Percentiles rank a stretch among this genome's conserved stretches.
These are phyloP conservation scores for Peromyscus attwateri DNA, from an alignment of 2,797 vertebrate genomes.

Conservation along the genomic window DNA sequence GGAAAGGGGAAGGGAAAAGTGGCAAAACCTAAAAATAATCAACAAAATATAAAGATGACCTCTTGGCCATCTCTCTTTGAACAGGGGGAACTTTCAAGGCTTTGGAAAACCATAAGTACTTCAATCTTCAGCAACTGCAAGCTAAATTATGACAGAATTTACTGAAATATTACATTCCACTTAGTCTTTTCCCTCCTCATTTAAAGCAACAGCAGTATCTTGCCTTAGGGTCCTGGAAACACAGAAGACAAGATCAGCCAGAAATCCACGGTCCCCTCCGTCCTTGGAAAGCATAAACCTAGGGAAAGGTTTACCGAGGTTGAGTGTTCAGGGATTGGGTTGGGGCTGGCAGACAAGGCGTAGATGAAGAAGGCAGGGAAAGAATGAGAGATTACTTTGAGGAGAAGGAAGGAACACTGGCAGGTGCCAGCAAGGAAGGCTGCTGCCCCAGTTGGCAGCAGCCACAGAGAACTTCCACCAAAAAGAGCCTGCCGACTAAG, in stretches of 20 bases:
- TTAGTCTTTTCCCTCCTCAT: neutral
- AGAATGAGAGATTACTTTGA: neutral
- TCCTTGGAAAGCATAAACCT: neutral
- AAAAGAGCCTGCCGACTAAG: neutral
- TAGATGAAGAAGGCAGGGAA: neutral
- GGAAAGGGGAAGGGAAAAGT: neutral
- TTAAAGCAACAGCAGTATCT: neutral
- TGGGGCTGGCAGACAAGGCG: neutral
- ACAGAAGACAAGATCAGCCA: neutral
- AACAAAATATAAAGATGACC: neutral
- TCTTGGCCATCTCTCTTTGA: slow-evolving; percentile 12
- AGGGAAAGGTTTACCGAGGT: neutral
- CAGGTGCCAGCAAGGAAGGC: neutral
- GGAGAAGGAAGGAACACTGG: neutral
- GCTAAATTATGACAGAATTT: neutral
- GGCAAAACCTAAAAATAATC: neutral
- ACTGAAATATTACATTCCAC: neutral
- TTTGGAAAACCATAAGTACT: neutral
- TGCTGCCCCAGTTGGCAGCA: neutral
- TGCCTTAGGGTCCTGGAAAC: neutral
- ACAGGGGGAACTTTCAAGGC: neutral
- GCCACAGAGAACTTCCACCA: neutral
- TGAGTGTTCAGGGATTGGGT: neutral
- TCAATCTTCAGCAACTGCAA: slow-evolving; percentile 39
- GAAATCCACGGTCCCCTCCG: neutral